Base-by-base conservation (phyloP, 2,113 vertebrate species). In the Motacilla tschutschensis region DNA sequence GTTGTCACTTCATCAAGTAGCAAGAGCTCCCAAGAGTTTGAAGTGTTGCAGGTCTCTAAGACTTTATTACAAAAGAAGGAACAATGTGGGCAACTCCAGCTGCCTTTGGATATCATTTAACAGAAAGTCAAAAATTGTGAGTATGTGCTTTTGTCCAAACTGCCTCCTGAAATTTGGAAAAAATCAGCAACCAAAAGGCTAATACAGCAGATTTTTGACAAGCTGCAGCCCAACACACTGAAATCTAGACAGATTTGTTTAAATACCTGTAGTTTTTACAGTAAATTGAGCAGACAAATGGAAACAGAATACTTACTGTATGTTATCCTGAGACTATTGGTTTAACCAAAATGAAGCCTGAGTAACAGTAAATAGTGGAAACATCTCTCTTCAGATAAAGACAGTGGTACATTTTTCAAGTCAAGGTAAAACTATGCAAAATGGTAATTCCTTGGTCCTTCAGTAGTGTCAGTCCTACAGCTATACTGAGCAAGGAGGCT, bases 181-280 rank as follows among this genome's bases (percentile, higher is more conserved):
- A 90, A 65, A 64, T 48, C 44, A 55, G 53, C 73, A 87, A 63
- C 22, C 57, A 85, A 46, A 88, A 83, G 60, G 48, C 64, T 87
- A 75, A 79, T 46, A 35, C 55, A 89, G 79, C 47, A 75, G n/a
- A 40, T 67, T 88, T 83, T 19, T 87, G 48, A 73, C 76, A 83
- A 63, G 47, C 53, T 87, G 67, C 72, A 93, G 84, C 51, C 44
- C 14, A 67, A 74, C 82, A 85, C n/a, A 41, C 4, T 36, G 43
- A 84, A 88, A 87, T 92, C 48, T 15, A 58, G 17, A 66, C 19
- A 94, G 47, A 87, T 66, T 73, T 73, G 72, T 70, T 87, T 31
- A 89, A 88, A 90, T 26, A 60, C 28, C 64, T 29, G 12, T 55
- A 47, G 3, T 53, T 83, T 74, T 33, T 35, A 46, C 0, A 2